Conservation (phyloP, 2,888 invertebrate genomes). For the Rhingia rostrata region DNA sequence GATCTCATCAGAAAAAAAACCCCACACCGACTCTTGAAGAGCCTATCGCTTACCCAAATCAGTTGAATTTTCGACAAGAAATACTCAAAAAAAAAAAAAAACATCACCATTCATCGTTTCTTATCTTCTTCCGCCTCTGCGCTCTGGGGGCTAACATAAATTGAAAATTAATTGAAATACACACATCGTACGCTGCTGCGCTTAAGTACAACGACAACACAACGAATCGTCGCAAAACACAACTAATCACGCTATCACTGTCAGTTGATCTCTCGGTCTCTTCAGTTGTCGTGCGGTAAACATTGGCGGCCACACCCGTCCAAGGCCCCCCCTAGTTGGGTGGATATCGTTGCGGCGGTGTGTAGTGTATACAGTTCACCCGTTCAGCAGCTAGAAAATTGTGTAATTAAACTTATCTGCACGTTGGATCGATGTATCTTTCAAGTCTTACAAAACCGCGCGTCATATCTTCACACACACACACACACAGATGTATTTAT, state of each 20-base stretch:
- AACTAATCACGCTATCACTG: slow-evolving; percentile 72
- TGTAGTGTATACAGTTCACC: slow-evolving; percentile 32
- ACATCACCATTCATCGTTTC: slow-evolving; percentile 48
- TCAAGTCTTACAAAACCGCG: slow-evolving; percentile 71
- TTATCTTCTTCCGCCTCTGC: slow-evolving; percentile 59
- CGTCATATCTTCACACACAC: slow-evolving; percentile 66
- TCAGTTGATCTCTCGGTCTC: slow-evolving; percentile 57
- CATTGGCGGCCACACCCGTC: slow-evolving; percentile 63
- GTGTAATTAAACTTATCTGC: slow-evolving; percentile 74
- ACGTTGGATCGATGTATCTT: slow-evolving; percentile 72
- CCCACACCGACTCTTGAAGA: not conserved
- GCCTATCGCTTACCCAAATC: slow-evolving; percentile 54
- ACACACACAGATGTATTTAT: not conserved
- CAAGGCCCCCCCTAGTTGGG: slow-evolving; percentile 3
- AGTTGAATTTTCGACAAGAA: slow-evolving; percentile 34
- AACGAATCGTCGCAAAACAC: slow-evolving; percentile 71
- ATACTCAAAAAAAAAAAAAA: not conserved
- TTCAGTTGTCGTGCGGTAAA: slow-evolving; percentile 23
- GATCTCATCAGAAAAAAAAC: slow-evolving; percentile 47
- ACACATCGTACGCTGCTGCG: slow-evolving; percentile 55
- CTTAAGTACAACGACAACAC: slow-evolving; percentile 55
- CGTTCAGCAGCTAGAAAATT: slow-evolving; percentile 69
- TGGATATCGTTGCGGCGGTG: slow-evolving; percentile 12
- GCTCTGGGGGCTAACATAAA: slow-evolving; percentile 46
- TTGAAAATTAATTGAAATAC: slow-evolving; percentile 73